A percentile compares a stretch with the other conserved stretches of the same genome.
phyloP scores from a whole-genome alignment of 2,113 vertebrate genomes.

The Neopipo cinnamomea region DNA sequence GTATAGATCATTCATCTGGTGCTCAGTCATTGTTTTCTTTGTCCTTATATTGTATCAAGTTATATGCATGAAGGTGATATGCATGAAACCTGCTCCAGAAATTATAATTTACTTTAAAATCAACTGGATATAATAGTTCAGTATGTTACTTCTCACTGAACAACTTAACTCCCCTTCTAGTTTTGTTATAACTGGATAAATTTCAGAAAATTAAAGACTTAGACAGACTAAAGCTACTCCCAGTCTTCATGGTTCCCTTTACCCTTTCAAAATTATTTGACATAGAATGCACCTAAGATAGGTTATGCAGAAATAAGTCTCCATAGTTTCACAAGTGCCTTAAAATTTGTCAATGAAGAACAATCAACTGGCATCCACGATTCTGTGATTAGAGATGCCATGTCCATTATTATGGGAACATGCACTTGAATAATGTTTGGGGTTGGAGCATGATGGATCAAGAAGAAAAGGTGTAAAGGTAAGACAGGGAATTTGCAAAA shows the following conservation, averaged over 20 bases:
- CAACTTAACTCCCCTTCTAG: not conserved
- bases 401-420: not conserved
- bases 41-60: not conserved
- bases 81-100: not conserved
- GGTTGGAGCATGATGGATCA: rapidly evolving
- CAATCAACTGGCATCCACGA: not conserved
- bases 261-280: not conserved
- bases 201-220: not conserved
- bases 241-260: not conserved
- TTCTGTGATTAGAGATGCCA: not conserved
- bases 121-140: not conserved
- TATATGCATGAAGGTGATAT: not conserved
- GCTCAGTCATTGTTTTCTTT: not conserved
- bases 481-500: not conserved
- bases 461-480: not conserved
- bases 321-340: not conserved
- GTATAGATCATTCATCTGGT: not conserved
- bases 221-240: not conserved
- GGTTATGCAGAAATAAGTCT: not conserved
- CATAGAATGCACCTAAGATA: not conserved
- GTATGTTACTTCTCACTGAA: not conserved
- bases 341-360: not conserved
- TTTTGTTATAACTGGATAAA: not conserved
- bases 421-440: not conserved
- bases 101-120: not conserved